These are phyloP conservation scores for Entomobrya proxima DNA, from an alignment of 2,888 invertebrate genomes.

Conservation along the genomic window DNA sequence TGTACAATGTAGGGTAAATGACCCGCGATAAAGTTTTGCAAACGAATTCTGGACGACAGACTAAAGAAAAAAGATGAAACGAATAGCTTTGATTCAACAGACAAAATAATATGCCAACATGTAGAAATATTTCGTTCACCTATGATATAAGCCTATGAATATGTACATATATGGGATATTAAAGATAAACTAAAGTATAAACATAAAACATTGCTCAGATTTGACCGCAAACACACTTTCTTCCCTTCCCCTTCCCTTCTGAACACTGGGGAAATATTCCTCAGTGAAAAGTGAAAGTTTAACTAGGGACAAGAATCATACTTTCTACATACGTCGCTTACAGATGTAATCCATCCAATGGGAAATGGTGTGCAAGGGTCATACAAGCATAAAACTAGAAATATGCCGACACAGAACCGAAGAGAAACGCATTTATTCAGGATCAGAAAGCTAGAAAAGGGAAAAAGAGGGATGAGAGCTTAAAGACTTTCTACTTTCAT, in stretches of 20 bases:
- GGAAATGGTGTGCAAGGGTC: constrained; percentile 62
- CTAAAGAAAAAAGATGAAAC: too few relatives aligned
- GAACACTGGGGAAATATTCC: constrained; percentile 23
- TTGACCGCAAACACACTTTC: constrained; percentile 51
- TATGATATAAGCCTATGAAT: too few relatives aligned
- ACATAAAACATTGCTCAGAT: constrained; percentile 13
- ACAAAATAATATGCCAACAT: too few relatives aligned
- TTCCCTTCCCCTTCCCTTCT: background rate
- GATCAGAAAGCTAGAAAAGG: constrained; percentile 51
- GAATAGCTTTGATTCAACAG: too few relatives aligned
- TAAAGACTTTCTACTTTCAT: constrained; percentile 39
- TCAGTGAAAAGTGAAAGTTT: constrained; percentile 26
- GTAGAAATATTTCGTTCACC: too few relatives aligned
- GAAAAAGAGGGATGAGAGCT: constrained; percentile 39
- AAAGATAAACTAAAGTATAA: background rate
- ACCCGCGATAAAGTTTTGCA: too few relatives aligned
- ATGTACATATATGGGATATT: too few relatives aligned
- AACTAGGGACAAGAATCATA: constrained; percentile 11
- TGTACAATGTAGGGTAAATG: too few relatives aligned
- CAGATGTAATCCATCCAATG: constrained; percentile 54
- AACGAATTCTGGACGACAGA: too few relatives aligned
- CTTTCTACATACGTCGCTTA: constrained; percentile 44
- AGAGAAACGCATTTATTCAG: constrained; percentile 55
- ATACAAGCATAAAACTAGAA: constrained; percentile 59
- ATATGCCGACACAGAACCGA: constrained; percentile 38